phyloP scores from a whole-genome alignment of 2,113 vertebrate species.

The Campylomormyrus tamandua region DNA sequence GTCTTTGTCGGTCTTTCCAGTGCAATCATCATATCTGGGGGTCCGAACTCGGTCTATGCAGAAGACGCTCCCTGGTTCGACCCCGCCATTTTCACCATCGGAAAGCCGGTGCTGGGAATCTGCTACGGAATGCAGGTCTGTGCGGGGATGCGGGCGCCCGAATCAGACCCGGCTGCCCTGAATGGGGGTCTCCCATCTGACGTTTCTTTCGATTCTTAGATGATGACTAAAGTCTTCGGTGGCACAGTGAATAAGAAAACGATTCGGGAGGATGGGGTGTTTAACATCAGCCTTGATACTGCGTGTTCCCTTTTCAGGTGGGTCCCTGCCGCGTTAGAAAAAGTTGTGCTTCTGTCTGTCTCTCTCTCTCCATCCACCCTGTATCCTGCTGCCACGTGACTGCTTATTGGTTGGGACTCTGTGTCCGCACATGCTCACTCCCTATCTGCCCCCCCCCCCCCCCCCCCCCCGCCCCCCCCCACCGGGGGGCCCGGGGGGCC shows the following conservation, averaged over 20 bases:
- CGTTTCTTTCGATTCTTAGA: constrained; percentile 56
- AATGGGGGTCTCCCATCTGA: neutral
- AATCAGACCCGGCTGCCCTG: neutral
- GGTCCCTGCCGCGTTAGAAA: neutral
- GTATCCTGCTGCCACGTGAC: neutral
- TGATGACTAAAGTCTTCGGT: constrained; percentile 99
- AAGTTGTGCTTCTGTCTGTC: neutral
- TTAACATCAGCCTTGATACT: constrained; percentile 85
- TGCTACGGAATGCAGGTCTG: constrained; percentile 98
- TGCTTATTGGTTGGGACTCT: neutral
- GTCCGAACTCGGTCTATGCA: constrained; percentile 94
- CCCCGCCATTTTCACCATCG: constrained; percentile 94
- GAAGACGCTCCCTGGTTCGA: constrained; percentile 98
- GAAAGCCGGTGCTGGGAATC: constrained; percentile 92
- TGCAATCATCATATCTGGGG: constrained; percentile 96
- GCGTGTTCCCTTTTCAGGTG: constrained; percentile 94
- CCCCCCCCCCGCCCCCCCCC: constrained; percentile 65
- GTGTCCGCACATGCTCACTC: neutral
- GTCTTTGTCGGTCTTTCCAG: constrained; percentile 47
- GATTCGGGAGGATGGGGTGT: constrained; percentile 91
- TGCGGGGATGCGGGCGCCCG: neutral
- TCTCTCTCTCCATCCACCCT: neutral
- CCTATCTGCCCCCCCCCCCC: constrained; percentile 15
- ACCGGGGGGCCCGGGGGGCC: too few species aligned
- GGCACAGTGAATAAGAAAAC: constrained; percentile 94